Conservation (phyloP, 2,113 vertebrate species). For the Montifringilla adamsi region DNA sequence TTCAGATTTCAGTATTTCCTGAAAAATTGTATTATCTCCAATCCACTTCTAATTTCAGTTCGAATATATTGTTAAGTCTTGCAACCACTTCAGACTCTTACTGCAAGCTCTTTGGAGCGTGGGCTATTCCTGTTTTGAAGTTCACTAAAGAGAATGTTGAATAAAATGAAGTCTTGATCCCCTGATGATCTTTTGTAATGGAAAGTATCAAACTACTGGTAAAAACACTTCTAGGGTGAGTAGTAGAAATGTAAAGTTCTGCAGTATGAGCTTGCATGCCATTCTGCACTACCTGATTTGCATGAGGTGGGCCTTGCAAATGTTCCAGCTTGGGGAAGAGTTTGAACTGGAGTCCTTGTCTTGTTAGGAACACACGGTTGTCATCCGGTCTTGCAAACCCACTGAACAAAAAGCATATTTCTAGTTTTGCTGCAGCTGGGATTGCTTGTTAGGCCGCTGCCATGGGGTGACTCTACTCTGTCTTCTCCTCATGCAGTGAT, state of each 20-base stretch:
- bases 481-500: not conserved
- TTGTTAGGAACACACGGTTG: not conserved
- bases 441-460: not conserved
- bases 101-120: not conserved
- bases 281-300: not conserved
- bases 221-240: not conserved
- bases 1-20: not conserved
- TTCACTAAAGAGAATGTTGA: not conserved
- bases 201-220: not conserved
- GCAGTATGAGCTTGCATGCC: not conserved
- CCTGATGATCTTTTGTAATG: not conserved
- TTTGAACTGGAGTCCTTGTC: not conserved
- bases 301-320: not conserved
- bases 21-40: not conserved
- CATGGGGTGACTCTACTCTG: not conserved
- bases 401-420: not conserved
- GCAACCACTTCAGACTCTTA: not conserved
- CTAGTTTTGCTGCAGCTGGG: not conserved
- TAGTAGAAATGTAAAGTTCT: not conserved
- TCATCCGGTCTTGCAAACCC: not conserved
- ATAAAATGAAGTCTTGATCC: not conserved
- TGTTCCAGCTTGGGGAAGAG: not conserved
- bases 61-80: not conserved
- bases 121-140: not conserved
- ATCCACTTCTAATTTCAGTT: not conserved